Evolutionary conservation across 2,113 vertebrate genomes (phyloP).

Genomic region (Dipodomys merriami): DNA sequence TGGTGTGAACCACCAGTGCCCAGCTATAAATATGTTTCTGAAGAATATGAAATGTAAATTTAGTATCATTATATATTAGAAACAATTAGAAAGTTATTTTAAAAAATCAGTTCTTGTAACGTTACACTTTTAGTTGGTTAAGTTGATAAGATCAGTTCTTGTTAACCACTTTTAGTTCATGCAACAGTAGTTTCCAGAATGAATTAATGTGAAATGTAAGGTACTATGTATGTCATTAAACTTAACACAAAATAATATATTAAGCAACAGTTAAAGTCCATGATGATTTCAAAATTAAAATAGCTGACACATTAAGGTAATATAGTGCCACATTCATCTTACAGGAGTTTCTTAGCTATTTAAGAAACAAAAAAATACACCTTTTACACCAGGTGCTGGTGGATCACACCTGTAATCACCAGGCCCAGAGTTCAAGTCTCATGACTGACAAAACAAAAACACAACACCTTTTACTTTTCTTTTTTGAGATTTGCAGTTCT

Average conservation of each 20-base stretch:
- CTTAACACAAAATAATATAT: background rate
- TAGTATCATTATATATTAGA: background rate
- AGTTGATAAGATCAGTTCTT: background rate
- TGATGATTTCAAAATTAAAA: constrained; percentile 16
- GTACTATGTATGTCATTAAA: background rate
- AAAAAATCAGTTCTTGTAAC: background rate
- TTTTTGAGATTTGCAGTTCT: background rate
- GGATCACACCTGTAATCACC: too few species aligned
- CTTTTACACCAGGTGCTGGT: too few species aligned
- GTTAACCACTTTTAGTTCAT: background rate
- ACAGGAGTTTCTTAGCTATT: background rate
- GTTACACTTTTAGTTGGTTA: background rate
- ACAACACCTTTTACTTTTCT: background rate
- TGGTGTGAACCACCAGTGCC: too few species aligned
- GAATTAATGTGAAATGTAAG: background rate
- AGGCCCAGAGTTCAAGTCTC: too few species aligned
- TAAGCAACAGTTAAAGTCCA: background rate
- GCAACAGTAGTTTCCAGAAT: background rate
- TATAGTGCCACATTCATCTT: background rate
- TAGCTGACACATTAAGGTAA: constrained; percentile 16
- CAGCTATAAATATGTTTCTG: background rate
- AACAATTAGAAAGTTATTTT: background rate
- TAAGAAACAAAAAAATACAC: background rate
- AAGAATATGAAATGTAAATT: background rate
- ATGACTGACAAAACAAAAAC: too few species aligned